Percentiles rank a stretch among this genome's conserved stretches.
Evolutionary conservation across 2,888 invertebrate genomes (phyloP).

Genomic region (Hirtodrosophila trivittata): DNA sequence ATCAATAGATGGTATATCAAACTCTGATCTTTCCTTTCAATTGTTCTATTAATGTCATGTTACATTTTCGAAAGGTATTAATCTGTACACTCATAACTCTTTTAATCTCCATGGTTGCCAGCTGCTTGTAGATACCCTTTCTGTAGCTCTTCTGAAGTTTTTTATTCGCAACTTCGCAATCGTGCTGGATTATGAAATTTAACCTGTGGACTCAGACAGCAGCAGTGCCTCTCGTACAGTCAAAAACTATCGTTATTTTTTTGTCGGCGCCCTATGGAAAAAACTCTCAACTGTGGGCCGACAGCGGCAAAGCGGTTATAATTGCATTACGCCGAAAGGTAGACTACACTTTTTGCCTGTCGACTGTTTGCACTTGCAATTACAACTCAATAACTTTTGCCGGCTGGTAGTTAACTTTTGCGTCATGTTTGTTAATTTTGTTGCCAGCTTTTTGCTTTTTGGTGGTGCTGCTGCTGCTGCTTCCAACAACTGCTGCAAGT

Average conservation of each 20-base stretch:
- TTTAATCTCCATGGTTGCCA: too few relatives aligned
- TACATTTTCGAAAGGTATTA: too few relatives aligned
- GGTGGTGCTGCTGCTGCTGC: constrained; percentile 5
- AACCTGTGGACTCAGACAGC: background rate
- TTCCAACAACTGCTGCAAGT: background rate
- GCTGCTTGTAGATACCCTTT: too few relatives aligned
- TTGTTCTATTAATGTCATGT: too few relatives aligned
- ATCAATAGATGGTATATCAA: too few relatives aligned
- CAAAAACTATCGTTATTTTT: too few relatives aligned
- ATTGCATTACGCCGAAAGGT: constrained; percentile 75
- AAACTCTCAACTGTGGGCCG: constrained; percentile 16
- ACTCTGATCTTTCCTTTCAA: too few relatives aligned
- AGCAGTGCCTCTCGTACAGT: too few relatives aligned
- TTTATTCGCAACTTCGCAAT: background rate
- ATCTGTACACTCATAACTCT: too few relatives aligned
- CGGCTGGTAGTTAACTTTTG: constrained; percentile 61
- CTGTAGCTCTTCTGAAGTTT: background rate
- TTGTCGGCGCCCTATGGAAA: background rate
- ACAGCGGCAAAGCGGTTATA: constrained; percentile 56
- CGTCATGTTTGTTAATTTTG: constrained; percentile 53
- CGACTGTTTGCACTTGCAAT: constrained; percentile 68
- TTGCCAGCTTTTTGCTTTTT: constrained; percentile 46
- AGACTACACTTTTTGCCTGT: constrained; percentile 44
- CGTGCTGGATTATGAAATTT: background rate
- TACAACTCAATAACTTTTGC: constrained; percentile 77